Conservation (phyloP, 1,140 invertebrate genomes). For the Drosophila repletoides region DNA sequence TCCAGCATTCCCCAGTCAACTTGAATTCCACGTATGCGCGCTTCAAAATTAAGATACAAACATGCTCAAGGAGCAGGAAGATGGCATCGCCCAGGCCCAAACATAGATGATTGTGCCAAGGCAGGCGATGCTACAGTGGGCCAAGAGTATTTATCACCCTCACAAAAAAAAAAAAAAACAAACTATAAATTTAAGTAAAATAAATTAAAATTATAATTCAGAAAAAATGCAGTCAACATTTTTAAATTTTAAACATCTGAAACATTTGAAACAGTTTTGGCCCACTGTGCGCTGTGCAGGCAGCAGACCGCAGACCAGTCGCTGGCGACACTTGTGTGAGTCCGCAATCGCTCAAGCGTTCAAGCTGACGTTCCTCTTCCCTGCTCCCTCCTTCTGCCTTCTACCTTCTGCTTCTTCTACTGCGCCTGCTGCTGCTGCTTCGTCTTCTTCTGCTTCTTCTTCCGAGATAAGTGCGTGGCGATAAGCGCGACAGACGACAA, state of each 20-base stretch:
- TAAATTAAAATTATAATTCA: too few species aligned
- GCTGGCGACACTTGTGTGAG: conserved; percentile 44
- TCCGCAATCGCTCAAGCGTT: conserved; percentile 65
- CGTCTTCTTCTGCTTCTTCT: conserved; percentile 7
- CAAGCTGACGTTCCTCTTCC: conserved; percentile 6
- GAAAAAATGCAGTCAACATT: too few species aligned
- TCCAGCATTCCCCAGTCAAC: conserved; percentile 29
- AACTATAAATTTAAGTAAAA: too few species aligned
- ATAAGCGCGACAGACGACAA: conserved; percentile 70
- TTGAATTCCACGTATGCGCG: conserved; percentile 76
- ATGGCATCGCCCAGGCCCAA: conserved; percentile 52
- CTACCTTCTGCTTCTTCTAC: conserved; percentile 5
- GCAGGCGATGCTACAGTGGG: too few species aligned
- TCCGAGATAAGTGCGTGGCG: conserved; percentile 75
- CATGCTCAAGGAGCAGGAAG: conserved; percentile 72
- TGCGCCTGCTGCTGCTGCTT: not conserved
- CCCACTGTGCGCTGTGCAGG: too few species aligned
- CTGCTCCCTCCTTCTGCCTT: conserved; percentile 10
- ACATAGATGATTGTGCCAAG: conserved; percentile 26
- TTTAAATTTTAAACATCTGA: too few species aligned
- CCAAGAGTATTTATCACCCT: too few species aligned
- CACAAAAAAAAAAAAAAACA: too few species aligned
- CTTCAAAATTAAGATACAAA: conserved; percentile 78
- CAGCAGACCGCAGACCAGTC: not conserved
- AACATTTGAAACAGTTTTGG: too few species aligned